Evolutionary conservation across 2,888 invertebrate genomes (phyloP).

Genomic region (Philopedon plagiatum): DNA sequence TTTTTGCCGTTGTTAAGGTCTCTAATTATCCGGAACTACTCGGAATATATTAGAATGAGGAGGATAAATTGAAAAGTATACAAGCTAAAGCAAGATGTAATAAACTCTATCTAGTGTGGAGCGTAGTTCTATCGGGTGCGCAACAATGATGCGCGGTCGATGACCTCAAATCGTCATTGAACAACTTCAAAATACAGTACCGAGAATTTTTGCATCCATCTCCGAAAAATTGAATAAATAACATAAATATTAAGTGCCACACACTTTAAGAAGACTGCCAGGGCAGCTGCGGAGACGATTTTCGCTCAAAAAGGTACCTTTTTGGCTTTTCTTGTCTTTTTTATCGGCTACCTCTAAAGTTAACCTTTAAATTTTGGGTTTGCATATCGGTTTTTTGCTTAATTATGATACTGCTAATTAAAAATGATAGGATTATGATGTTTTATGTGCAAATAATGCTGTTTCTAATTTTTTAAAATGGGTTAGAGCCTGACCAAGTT

Average conservation of each 20-base stretch:
- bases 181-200: constrained; percentile 37
- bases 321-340: constrained; percentile 1
- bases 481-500: background rate
- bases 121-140: background rate
- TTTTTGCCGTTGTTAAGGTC: no score
- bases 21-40: no score
- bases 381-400: constrained; percentile 17
- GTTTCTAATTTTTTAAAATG: background rate
- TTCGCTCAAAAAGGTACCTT: constrained; percentile 22
- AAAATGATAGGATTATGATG: background rate
- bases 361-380: constrained; percentile 18
- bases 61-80: background rate
- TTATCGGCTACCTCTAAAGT: background rate
- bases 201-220: constrained; percentile 21
- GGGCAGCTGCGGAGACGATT: constrained; percentile 31
- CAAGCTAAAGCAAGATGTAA: background rate
- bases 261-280: constrained; percentile 25
- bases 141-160: constrained; percentile 38
- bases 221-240: constrained; percentile 37
- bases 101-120: no score
- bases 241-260: background rate
- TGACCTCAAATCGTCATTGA: constrained; percentile 51
- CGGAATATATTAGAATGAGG: background rate
- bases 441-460: background rate
- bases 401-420: background rate